Evolutionary conservation across 2,797 vertebrate genomes (phyloP).

Genomic region (Sebastes steindachneri): DNA sequence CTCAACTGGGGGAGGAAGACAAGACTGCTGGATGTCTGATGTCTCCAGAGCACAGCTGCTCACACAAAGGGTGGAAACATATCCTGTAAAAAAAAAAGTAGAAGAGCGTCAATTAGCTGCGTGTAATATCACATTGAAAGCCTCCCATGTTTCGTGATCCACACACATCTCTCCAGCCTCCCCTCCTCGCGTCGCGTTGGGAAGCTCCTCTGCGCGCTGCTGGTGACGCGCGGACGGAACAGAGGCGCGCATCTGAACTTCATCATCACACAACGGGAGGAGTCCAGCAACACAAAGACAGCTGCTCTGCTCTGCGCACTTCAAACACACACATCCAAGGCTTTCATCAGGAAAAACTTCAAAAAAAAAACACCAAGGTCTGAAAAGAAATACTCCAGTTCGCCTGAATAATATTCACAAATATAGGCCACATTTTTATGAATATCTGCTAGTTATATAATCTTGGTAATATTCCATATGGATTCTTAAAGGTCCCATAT

Average conservation of each 20-base stretch:
- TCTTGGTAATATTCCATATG: too few species aligned
- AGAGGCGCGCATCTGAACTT: slow-evolving; percentile 72
- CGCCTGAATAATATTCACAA: neutral
- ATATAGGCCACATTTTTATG: neutral
- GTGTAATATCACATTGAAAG: slow-evolving; percentile 31
- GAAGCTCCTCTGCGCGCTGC: slow-evolving; percentile 66
- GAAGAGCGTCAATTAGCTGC: neutral
- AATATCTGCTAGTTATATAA: neutral
- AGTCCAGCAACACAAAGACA: slow-evolving; percentile 68
- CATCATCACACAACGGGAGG: slow-evolving; percentile 74
- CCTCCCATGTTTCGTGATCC: slow-evolving; percentile 57
- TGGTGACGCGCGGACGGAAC: slow-evolving; percentile 67
- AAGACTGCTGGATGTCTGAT: neutral
- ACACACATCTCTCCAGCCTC: slow-evolving; percentile 56
- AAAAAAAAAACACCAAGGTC: neutral
- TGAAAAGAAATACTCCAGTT: neutral
- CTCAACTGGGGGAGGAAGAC: slow-evolving; percentile 13
- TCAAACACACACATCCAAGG: slow-evolving; percentile 28
- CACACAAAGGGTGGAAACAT: slow-evolving; percentile 15
- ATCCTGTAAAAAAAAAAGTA: slow-evolving; percentile 22
- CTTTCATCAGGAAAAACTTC: slow-evolving; percentile 45
- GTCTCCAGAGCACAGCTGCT: slow-evolving; percentile 42
- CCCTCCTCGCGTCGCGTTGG: slow-evolving; percentile 52
- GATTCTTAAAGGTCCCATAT: neutral
- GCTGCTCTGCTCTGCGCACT: slow-evolving; percentile 66